Percentiles rank a stretch among this genome's conserved stretches.
Evolutionary conservation across 2,888 invertebrate species (phyloP).

Genomic region (Oxyteleia sp.): DNA sequence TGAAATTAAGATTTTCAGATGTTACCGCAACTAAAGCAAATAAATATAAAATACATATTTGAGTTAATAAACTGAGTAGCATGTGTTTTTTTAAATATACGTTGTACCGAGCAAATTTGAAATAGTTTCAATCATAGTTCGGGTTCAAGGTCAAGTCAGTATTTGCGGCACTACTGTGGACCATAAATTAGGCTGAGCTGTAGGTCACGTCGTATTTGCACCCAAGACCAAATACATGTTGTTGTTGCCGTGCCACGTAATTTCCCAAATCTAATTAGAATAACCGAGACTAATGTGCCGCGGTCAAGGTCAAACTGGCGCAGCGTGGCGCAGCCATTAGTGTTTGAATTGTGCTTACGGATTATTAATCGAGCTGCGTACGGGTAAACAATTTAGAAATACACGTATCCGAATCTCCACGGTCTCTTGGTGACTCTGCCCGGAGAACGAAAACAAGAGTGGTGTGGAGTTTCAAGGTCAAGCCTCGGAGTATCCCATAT

Average conservation of each 20-base stretch:
- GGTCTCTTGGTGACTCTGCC: neutral
- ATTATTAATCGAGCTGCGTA: conserved; percentile 4
- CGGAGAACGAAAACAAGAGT: neutral
- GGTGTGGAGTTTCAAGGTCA: conserved; percentile 15
- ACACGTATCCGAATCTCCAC: neutral
- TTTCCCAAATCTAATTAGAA: conserved; percentile 22
- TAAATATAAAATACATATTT: no score
- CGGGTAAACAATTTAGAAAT: no score
- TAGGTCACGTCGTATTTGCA: conserved; percentile 22
- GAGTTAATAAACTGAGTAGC: no score
- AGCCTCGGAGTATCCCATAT: conserved; percentile 1
- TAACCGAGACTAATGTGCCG: conserved; percentile 26
- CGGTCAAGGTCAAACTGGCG: conserved; percentile 15
- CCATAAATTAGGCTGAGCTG: no score
- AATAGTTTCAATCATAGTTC: no score
- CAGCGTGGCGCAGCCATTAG: neutral
- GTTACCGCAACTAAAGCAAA: no score
- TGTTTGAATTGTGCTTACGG: neutral
- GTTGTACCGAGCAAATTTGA: no score
- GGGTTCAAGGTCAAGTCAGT: no score
- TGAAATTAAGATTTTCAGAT: no score
- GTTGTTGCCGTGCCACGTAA: conserved; percentile 14
- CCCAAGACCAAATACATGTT: conserved; percentile 19
- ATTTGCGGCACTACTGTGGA: no score
- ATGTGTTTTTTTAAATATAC: no score